These are phyloP conservation scores for Ceriagrion tenellum DNA, from an alignment of 2,888 invertebrate genomes.

Conservation along the genomic window DNA sequence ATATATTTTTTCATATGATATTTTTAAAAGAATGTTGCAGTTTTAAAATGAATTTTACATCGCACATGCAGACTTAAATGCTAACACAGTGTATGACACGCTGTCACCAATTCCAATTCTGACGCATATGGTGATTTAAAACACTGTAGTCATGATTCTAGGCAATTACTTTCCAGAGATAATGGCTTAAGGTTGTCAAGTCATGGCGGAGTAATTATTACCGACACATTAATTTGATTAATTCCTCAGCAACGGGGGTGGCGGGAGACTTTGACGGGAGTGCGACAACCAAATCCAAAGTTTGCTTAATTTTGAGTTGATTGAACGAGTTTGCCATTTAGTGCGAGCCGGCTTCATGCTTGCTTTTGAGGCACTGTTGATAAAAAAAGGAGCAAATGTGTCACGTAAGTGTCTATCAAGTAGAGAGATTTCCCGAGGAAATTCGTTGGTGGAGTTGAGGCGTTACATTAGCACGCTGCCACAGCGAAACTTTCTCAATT, in stretches of 20 bases:
- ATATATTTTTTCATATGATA: too few species aligned
- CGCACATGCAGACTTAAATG: too few species aligned
- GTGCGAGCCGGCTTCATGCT: constrained; percentile 1
- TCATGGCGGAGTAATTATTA: not conserved
- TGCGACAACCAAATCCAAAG: not conserved
- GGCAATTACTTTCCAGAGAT: not conserved
- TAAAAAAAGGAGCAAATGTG: not conserved
- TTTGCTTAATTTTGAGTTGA: constrained; percentile 18
- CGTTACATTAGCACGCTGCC: not conserved
- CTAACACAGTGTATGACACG: not conserved
- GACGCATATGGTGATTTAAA: not conserved
- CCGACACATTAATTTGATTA: not conserved
- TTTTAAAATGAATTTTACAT: too few species aligned
- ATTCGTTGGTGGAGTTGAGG: not conserved
- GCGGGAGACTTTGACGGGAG: not conserved
- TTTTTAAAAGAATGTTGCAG: too few species aligned
- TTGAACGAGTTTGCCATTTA: constrained; percentile 3
- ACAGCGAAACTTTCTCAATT: not conserved
- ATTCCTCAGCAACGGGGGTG: not conserved
- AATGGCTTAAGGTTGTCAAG: not conserved
- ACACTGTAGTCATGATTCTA: not conserved
- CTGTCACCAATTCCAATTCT: not conserved
- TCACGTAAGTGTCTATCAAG: not conserved
- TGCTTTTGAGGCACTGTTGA: not conserved
- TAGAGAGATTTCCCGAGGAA: not conserved